A percentile compares a stretch with the other conserved stretches of the same genome.
Conservation (phyloP, 2,888 invertebrate species). For the Mystacides longicornis region DNA sequence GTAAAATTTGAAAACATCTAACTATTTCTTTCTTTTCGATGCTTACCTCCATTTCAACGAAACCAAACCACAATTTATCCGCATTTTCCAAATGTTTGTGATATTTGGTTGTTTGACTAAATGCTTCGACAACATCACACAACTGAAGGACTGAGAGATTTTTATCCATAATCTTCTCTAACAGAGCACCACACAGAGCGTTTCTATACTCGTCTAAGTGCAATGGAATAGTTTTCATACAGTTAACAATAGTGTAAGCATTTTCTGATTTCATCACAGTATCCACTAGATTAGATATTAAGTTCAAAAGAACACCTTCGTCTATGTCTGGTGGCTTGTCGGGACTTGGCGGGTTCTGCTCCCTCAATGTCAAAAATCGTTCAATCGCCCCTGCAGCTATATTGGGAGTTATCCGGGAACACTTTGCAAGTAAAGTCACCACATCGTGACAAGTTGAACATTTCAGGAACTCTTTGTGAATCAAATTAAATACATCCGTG, state of each 20-base stretch:
- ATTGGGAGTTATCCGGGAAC: slow-evolving; percentile 45
- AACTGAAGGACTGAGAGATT: slow-evolving; percentile 51
- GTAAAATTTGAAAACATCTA: slow-evolving; percentile 49
- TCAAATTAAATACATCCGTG: slow-evolving; percentile 37
- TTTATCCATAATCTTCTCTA: slow-evolving; percentile 54
- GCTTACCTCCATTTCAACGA: slow-evolving; percentile 49
- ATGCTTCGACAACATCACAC: slow-evolving; percentile 50
- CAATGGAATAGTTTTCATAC: slow-evolving; percentile 37
- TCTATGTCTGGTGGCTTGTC: slow-evolving; percentile 29
- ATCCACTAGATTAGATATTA: slow-evolving; percentile 34
- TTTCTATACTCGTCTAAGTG: slow-evolving; percentile 43
- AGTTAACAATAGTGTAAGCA: slow-evolving; percentile 42
- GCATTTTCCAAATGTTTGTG: slow-evolving; percentile 45
- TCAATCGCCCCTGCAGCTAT: slow-evolving; percentile 47
- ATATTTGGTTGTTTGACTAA: slow-evolving; percentile 44
- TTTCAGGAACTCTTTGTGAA: slow-evolving; percentile 43
- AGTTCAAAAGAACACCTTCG: slow-evolving; percentile 43
- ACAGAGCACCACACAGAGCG: slow-evolving; percentile 53
- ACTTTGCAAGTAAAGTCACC: slow-evolving; percentile 43
- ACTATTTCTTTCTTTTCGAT: slow-evolving; percentile 52
- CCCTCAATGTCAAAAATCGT: slow-evolving; percentile 41
- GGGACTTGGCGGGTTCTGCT: slow-evolving; percentile 30
- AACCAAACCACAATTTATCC: slow-evolving; percentile 61
- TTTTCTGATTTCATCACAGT: slow-evolving; percentile 44
- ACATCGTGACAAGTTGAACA: slow-evolving; percentile 42